phyloP scores from a whole-genome alignment of 1,140 invertebrate genomes.

The Melitaea cinxia region DNA sequence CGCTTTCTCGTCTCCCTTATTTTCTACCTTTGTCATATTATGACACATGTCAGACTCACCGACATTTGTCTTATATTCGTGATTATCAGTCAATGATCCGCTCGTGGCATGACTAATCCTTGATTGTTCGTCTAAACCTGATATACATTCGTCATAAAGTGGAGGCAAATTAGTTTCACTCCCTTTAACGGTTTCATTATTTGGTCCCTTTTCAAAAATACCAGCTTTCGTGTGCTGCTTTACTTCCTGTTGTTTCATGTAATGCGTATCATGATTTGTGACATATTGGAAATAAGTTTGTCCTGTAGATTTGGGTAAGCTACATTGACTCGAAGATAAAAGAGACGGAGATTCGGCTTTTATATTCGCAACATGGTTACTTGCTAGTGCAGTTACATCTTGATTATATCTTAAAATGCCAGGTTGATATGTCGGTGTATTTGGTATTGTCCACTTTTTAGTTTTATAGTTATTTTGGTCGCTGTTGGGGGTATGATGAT shows the following conservation, averaged over 20 bases:
- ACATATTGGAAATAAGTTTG: slow-evolving; percentile 51
- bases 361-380: slow-evolving; percentile 36
- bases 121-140: slow-evolving; percentile 51
- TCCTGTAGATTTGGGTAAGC: slow-evolving; percentile 58
- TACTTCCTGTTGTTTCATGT: no score
- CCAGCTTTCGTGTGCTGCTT: slow-evolving; percentile 48
- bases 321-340: slow-evolving; percentile 62
- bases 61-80: slow-evolving; percentile 53
- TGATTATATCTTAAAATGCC: slow-evolving; percentile 51
- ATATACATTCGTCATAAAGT: slow-evolving; percentile 71
- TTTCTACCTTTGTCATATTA: slow-evolving; percentile 70
- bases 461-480: slow-evolving; percentile 59
- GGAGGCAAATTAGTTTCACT: slow-evolving; percentile 65
- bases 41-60: slow-evolving; percentile 63
- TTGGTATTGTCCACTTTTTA: slow-evolving; percentile 64
- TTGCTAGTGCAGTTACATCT: slow-evolving; percentile 34
- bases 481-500: slow-evolving; percentile 46
- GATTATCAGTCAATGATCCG: slow-evolving; percentile 42
- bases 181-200: slow-evolving; percentile 45
- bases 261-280: no score
- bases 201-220: slow-evolving; percentile 57
- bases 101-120: slow-evolving; percentile 53
- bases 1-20: slow-evolving; percentile 70
- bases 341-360: slow-evolving; percentile 51
- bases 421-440: slow-evolving; percentile 57